These are phyloP conservation scores for Criorhina ranunculi DNA, from an alignment of 2,888 invertebrate genomes.

Conservation along the genomic window DNA sequence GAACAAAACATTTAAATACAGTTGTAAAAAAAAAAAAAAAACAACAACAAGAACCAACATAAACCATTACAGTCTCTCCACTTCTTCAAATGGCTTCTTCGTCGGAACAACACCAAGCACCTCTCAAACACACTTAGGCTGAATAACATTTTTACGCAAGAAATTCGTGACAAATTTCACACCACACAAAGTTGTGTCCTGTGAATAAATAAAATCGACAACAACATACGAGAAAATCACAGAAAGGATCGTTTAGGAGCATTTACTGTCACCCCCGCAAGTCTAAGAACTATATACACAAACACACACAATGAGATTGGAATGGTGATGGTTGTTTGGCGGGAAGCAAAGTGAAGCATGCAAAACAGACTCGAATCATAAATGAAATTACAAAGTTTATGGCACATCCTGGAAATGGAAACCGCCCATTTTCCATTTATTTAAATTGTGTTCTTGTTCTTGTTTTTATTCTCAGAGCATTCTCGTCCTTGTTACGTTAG, in stretches of 20 bases:
- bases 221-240: conserved; percentile 69
- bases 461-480: not conserved
- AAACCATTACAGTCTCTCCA: conserved; percentile 49
- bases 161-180: conserved; percentile 72
- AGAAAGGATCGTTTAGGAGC: conserved; percentile 64
- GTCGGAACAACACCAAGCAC: conserved; percentile 12
- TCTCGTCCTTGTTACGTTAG: conserved; percentile 59
- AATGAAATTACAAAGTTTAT: conserved; percentile 76
- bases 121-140: conserved; percentile 45
- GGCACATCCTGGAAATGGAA: conserved; percentile 72
- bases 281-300: conserved; percentile 21
- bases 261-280: conserved; percentile 66
- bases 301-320: conserved; percentile 14
- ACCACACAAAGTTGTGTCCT: conserved; percentile 71
- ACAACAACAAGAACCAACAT: conserved; percentile 32
- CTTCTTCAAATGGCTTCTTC: conserved; percentile 37
- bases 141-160: conserved; percentile 24
- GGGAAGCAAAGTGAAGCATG: conserved; percentile 64
- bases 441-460: conserved; percentile 66
- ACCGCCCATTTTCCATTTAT: conserved; percentile 76
- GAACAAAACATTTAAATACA: conserved; percentile 61
- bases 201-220: conserved; percentile 71
- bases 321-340: not conserved
- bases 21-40: conserved; percentile 67
- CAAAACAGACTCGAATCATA: conserved; percentile 75